Conservation (phyloP, 2,113 vertebrate species). For the Ammospiza nelsoni region DNA sequence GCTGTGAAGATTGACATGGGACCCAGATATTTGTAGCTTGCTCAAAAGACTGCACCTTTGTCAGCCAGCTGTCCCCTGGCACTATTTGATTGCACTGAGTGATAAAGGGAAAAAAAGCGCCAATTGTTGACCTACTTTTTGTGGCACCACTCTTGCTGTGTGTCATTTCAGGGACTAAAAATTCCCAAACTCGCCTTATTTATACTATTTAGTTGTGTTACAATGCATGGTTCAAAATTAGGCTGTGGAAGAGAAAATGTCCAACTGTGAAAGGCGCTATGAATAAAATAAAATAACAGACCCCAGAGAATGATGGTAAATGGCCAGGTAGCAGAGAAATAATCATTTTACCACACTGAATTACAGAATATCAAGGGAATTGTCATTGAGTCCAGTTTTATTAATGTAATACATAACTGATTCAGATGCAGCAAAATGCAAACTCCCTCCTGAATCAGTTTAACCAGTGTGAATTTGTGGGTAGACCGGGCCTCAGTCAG, state of each 20-base stretch:
- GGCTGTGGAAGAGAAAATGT: neutral
- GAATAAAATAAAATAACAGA: neutral
- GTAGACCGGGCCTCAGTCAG: slow-evolving; percentile 28
- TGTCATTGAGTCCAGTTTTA: slow-evolving; percentile 38
- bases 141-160: neutral
- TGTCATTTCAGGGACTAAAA: neutral
- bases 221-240: neutral
- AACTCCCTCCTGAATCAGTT: slow-evolving; percentile 36
- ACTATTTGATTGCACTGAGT: neutral
- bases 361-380: slow-evolving; percentile 10
- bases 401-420: slow-evolving; percentile 31
- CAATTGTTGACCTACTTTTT: neutral
- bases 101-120: neutral
- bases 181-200: neutral
- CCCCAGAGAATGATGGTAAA: neutral
- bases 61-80: neutral
- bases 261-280: neutral
- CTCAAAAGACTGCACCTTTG: neutral
- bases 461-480: slow-evolving; percentile 32
- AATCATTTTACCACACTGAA: neutral
- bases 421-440: neutral
- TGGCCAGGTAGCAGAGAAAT: slow-evolving; percentile 10
- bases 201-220: neutral
- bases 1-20: neutral
- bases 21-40: neutral